These are phyloP conservation scores for Mastigias papua DNA, from an alignment of 30 jellyfish, hydroid and myxozoan genomes.

Conservation along the genomic window DNA sequence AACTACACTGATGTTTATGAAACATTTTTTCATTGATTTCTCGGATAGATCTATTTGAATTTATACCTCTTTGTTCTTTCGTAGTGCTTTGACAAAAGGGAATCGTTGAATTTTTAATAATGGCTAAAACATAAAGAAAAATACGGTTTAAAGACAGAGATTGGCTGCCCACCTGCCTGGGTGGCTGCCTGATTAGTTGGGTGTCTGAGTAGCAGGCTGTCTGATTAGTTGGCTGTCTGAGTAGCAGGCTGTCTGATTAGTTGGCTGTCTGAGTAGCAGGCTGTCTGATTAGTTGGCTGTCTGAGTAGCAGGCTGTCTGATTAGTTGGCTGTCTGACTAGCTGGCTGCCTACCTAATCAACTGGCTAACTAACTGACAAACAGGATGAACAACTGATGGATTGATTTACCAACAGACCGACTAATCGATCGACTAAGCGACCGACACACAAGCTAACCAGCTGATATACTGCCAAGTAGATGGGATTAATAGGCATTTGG, in stretches of 20 bases:
- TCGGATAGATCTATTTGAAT: background rate
- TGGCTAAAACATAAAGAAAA: slow-evolving; percentile 33
- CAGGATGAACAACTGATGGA: background rate
- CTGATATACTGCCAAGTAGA: too few relatives aligned
- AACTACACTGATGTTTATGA: background rate
- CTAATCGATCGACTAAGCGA: background rate
- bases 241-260: too few relatives aligned
- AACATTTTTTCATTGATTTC: too few relatives aligned
- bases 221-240: too few relatives aligned
- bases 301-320: background rate
- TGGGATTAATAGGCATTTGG: background rate
- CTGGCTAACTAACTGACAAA: background rate
- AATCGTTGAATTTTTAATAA: slow-evolving; percentile 59
- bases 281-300: background rate
- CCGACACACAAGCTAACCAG: background rate
- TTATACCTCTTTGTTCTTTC: slow-evolving; percentile 67
- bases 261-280: too few relatives aligned
- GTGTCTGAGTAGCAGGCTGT: too few relatives aligned
- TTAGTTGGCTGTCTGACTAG: background rate
- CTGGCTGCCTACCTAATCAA: background rate
- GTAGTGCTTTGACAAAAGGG: slow-evolving; percentile 67
- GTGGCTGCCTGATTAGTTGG: too few relatives aligned
- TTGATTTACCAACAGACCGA: background rate
- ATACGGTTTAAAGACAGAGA: too few relatives aligned
- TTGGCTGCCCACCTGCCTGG: too few relatives aligned